Percentiles rank a stretch among this genome's conserved stretches.
These are phyloP conservation scores for Drosophila watanabei DNA, from an alignment of 1,140 invertebrate genomes.

Conservation along the genomic window DNA sequence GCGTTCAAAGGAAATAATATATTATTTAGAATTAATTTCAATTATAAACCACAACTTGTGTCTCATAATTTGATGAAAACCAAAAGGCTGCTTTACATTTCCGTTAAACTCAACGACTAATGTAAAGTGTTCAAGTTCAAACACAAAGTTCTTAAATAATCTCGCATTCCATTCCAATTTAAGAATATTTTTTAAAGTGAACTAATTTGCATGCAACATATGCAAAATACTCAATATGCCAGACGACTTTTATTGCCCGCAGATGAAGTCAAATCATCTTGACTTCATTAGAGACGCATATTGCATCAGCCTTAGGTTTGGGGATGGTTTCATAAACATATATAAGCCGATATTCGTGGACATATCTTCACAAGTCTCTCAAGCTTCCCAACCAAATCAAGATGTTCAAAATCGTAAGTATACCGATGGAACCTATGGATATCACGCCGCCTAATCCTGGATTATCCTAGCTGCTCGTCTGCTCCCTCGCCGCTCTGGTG, in stretches of 20 bases:
- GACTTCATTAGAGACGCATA: constrained; percentile 22
- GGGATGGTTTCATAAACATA: constrained; percentile 11
- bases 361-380: constrained; percentile 40
- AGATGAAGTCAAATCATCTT: constrained; percentile 8
- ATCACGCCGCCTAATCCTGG: constrained; percentile 12
- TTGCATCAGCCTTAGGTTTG: constrained; percentile 33
- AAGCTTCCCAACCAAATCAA: constrained; percentile 31
- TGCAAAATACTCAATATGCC: constrained; percentile 3
- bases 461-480: constrained; percentile 46
- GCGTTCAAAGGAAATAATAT: not conserved
- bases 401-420: constrained; percentile 66
- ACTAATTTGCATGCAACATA: constrained; percentile 30
- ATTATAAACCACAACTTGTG: not conserved
- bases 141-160: not conserved
- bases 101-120: not conserved
- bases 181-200: constrained; percentile 6
- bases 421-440: not conserved
- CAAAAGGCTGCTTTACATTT: not conserved
- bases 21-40: not conserved
- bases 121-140: not conserved
- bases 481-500: constrained; percentile 39
- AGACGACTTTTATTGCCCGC: constrained; percentile 28
- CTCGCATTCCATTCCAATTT: not conserved
- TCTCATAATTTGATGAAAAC: constrained; percentile 9
- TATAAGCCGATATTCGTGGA: constrained; percentile 16